These are phyloP conservation scores for Theristicus caerulescens DNA, from an alignment of 2,113 vertebrate genomes.

Conservation along the genomic window DNA sequence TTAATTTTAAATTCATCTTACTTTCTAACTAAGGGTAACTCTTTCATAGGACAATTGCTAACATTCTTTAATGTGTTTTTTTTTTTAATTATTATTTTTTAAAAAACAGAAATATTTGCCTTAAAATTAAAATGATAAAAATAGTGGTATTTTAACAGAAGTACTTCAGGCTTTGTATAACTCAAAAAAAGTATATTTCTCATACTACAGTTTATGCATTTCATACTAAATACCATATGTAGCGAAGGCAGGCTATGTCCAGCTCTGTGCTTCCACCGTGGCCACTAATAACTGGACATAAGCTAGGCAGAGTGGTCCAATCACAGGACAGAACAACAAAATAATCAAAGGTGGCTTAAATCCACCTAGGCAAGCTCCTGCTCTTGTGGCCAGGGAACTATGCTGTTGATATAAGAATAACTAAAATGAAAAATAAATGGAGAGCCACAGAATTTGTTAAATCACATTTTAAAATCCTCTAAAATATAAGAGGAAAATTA, in stretches of 20 bases:
- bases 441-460: not conserved
- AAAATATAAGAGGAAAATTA: not conserved
- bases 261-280: not conserved
- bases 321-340: not conserved
- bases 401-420: not conserved
- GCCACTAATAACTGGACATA: not conserved
- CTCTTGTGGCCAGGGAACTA: not conserved
- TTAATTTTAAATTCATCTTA: not conserved
- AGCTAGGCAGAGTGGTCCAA: not conserved
- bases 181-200: not conserved
- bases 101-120: not conserved
- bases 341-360: not conserved
- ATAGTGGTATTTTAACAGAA: not conserved
- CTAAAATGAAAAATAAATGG: not conserved
- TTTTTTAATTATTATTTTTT: not conserved
- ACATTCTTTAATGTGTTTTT: not conserved
- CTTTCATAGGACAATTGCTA: not conserved
- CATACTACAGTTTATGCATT: not conserved
- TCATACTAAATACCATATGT: not conserved
- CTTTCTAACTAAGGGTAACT: not conserved
- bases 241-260: not conserved
- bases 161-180: not conserved
- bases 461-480: not conserved
- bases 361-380: not conserved
- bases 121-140: not conserved